Base-by-base conservation (phyloP, 2,797 vertebrate genomes). In the Adrianichthys oophorus region DNA sequence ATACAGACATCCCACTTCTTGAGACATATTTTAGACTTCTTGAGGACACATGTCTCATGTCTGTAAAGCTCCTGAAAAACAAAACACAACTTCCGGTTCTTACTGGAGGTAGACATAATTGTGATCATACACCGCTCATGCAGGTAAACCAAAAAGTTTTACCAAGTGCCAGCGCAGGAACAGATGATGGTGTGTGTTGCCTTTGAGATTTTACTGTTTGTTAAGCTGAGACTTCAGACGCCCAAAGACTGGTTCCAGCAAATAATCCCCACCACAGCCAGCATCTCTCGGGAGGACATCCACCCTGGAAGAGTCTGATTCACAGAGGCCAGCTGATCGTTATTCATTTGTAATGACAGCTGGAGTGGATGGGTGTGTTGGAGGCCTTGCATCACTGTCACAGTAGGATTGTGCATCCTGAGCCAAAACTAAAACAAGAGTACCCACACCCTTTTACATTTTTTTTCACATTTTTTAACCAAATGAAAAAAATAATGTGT, bases 311-410 rank as follows among this genome's bases (percentile, higher is more conserved):
- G 80, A 8, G 43, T 59, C 56, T 52, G 59, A 81, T 83, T 83
- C 67, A 74, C 68, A 48, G 78, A 78, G 80, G 68, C 59, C 81
- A 52, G 56, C 77, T 85, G 78, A 78, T 87, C 78, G 74, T 80
- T 69, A 54, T 70, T 70, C 86, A 87, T 72, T 72, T 82, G 81
- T 89, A 87, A 91, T 66, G 73, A 59, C 78, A 85, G 52, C 64
- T 62, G 75, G 65, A 79, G 77, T 26, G 56, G 58, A 72, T 65
- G 82, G 72, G 80, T 77, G 73, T 80, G 82, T 77, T 65, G 69
- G 67, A 56, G 21, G 54, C 71, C 77, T 85, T 85, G 68, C 80
- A 68, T 89, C 85, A 89, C 65, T 84, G 73, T 84, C 62, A 54
- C 52, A 46, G 18, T 50, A 37, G 10, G 32, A 37, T 12, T 73